Conservation (phyloP, 2,113 vertebrate species). For the Siniperca knerii region DNA sequence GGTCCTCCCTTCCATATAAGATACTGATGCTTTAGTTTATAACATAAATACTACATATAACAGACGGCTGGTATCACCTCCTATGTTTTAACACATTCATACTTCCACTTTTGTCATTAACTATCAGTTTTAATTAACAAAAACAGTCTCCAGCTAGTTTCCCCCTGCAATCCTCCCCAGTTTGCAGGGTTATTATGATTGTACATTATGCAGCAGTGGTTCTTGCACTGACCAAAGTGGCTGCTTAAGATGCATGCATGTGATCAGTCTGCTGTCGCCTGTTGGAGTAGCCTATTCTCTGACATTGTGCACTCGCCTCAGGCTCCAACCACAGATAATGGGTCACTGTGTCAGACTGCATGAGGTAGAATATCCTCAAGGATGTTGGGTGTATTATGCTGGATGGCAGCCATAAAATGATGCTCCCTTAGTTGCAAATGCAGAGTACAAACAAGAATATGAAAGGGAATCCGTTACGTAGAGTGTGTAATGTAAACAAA, state of each 20-base stretch:
- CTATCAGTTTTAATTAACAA: neutral
- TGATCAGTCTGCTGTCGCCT: constrained; percentile 60
- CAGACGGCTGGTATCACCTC: neutral
- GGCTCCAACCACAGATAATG: constrained; percentile 77
- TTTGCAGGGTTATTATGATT: constrained; percentile 52
- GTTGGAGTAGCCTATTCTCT: constrained; percentile 63
- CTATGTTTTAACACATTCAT: neutral
- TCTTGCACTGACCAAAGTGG: constrained; percentile 62
- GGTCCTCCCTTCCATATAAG: constrained; percentile 52
- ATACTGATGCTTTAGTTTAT: constrained; percentile 10
- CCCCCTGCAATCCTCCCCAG: constrained; percentile 22
- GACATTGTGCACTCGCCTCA: constrained; percentile 72
- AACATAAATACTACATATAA: neutral
- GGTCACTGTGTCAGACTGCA: constrained; percentile 82
- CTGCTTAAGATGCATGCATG: constrained; percentile 59
- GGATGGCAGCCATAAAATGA: constrained; percentile 49
- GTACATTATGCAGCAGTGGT: constrained; percentile 70
- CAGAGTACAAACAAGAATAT: constrained; percentile 7
- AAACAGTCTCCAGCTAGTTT: neutral
- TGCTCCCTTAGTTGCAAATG: constrained; percentile 22
- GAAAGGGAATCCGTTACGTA: constrained; percentile 23
- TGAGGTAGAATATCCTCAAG: constrained; percentile 70
- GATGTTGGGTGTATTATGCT: constrained; percentile 56
- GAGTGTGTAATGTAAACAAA: constrained; percentile 42
- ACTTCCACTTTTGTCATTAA: neutral